A percentile compares a stretch with the other conserved stretches of the same genome.
These are phyloP conservation scores for Triplophysa dalaica DNA, from an alignment of 2,113 vertebrate species.

Conservation along the genomic window DNA sequence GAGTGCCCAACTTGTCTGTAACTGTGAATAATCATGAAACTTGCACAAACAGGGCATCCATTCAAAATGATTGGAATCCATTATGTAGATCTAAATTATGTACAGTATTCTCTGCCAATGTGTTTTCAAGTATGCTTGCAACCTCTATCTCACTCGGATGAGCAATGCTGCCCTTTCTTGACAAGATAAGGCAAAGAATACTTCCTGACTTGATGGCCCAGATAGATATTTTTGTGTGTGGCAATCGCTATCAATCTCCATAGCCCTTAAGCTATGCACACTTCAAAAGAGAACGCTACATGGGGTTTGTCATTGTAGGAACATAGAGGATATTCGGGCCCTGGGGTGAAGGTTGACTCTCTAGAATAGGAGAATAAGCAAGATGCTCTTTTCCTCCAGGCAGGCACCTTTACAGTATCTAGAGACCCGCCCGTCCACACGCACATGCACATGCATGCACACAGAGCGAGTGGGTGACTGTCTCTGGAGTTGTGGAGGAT, in stretches of 20 bases:
- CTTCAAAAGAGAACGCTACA: constrained; percentile 44
- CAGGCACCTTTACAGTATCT: not conserved
- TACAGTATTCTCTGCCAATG: not conserved
- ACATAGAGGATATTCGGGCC: constrained; percentile 15
- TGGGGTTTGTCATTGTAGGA: constrained; percentile 30
- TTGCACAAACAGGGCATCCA: not conserved
- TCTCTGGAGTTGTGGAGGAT: not conserved
- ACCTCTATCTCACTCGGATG: constrained; percentile 8
- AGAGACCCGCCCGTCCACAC: not conserved
- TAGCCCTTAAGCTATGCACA: constrained; percentile 43
- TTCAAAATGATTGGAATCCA: not conserved
- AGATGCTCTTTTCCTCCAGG: constrained; percentile 23
- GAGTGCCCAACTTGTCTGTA: not conserved
- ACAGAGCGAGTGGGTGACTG: not conserved
- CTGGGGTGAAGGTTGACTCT: constrained; percentile 28
- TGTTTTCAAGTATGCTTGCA: not conserved
- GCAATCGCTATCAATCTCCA: constrained; percentile 52
- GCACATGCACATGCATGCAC: not conserved
- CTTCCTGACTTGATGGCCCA: constrained; percentile 41
- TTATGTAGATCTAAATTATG: not conserved
- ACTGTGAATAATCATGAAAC: not conserved
- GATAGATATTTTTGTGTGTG: constrained; percentile 47
- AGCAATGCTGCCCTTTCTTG: constrained; percentile 43
- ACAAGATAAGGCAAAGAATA: constrained; percentile 42
- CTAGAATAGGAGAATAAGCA: constrained; percentile 9